These are phyloP conservation scores for Hirudinaria manillensis DNA, from an alignment of 2,888 invertebrate species.

Conservation along the genomic window DNA sequence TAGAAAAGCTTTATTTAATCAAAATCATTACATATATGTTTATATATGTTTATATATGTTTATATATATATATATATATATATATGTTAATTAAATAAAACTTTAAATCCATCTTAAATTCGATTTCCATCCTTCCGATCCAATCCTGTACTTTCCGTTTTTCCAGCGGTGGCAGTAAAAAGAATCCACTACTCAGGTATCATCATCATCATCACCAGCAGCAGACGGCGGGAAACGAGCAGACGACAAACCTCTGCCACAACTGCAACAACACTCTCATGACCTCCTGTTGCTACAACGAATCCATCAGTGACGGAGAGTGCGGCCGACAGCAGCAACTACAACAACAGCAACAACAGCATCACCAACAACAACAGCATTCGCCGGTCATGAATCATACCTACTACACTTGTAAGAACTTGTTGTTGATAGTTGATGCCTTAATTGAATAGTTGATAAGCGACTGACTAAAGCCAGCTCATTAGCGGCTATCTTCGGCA, in stretches of 20 bases:
- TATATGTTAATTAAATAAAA: no score
- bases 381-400: constrained; percentile 1
- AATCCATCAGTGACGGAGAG: constrained; percentile 20
- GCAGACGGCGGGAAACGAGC: neutral
- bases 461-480: no score
- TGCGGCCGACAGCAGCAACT: constrained; percentile 8
- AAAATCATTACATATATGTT: no score
- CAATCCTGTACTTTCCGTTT: no score
- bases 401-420: constrained; percentile 16
- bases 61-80: no score
- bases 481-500: no score
- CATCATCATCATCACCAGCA: neutral
- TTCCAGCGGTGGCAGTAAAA: neutral
- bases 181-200: neutral
- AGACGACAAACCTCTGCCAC: constrained; percentile 23
- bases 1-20: no score
- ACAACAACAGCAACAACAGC: constrained; percentile 4
- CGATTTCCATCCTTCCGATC: no score
- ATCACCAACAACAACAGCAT: constrained; percentile 4
- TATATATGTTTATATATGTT: no score
- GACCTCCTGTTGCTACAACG: constrained; percentile 27
- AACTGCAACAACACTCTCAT: constrained; percentile 28
- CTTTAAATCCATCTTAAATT: no score
- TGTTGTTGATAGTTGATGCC: neutral
- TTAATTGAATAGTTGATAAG: neutral